phyloP scores from a whole-genome alignment of 2,888 invertebrate genomes.

The Chloroclystis v-ata region DNA sequence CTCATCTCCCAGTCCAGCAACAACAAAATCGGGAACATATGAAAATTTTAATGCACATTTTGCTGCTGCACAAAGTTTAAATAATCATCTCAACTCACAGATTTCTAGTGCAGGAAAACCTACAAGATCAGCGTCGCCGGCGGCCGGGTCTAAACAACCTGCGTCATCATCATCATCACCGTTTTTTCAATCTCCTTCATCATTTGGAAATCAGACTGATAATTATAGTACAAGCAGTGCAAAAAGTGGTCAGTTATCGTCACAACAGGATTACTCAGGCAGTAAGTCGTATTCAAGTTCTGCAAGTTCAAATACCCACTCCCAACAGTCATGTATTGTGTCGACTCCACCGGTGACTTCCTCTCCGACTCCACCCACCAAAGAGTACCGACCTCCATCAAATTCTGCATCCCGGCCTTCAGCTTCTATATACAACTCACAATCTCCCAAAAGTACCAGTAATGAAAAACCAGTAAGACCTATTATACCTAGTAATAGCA shows the following conservation, averaged over 20 bases:
- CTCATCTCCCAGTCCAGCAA: conserved; percentile 79
- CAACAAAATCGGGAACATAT: conserved; percentile 79
- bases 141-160: conserved; percentile 74
- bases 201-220: conserved; percentile 79
- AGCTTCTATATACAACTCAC: conserved; percentile 62
- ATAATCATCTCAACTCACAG: conserved; percentile 82
- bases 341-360: conserved; percentile 80
- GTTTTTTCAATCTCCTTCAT: conserved; percentile 81
- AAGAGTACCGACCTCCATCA: conserved; percentile 81
- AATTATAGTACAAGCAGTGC: conserved; percentile 77
- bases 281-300: conserved; percentile 80
- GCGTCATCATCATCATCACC: conserved; percentile 75
- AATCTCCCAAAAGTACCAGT: conserved; percentile 59
- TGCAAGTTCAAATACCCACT: conserved; percentile 77
- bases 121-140: conserved; percentile 75
- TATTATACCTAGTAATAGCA: conserved; percentile 52
- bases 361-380: conserved; percentile 71
- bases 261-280: conserved; percentile 77
- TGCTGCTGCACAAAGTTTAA: conserved; percentile 80
- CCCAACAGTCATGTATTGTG: conserved; percentile 86
- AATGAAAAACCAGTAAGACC: conserved; percentile 60
- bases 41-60: conserved; percentile 86
- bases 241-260: conserved; percentile 74
- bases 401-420: conserved; percentile 70
- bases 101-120: conserved; percentile 78